A percentile compares a stretch with the other conserved stretches of the same genome.
Conservation (phyloP, 2,888 invertebrate species). For the Trypoxylon attenuatum region DNA sequence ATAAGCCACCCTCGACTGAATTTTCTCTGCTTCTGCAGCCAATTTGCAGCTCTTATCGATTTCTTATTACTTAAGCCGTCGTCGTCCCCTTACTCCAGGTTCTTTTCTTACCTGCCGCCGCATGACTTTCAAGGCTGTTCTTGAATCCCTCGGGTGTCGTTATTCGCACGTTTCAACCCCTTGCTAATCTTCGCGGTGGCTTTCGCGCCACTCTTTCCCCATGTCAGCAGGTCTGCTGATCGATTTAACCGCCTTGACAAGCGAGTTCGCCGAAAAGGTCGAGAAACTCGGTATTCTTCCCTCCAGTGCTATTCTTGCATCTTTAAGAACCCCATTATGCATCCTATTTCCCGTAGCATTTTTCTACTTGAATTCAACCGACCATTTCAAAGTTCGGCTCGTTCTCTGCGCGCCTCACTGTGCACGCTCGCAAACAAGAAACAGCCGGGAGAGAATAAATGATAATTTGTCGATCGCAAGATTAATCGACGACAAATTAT, state of each 20-base stretch:
- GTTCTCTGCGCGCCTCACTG: no score
- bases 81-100: slow-evolving; percentile 12
- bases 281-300: not conserved
- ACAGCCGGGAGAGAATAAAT: not conserved
- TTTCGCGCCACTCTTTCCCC: slow-evolving; percentile 22
- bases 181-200: slow-evolving; percentile 40
- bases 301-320: not conserved
- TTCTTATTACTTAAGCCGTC: slow-evolving; percentile 46
- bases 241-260: slow-evolving; percentile 16
- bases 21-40: slow-evolving; percentile 38
- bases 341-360: no score
- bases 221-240: slow-evolving; percentile 39
- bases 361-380: no score
- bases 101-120: slow-evolving; percentile 30
- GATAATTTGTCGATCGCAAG: not conserved
- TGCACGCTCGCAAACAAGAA: no score
- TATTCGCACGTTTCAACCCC: slow-evolving; percentile 41
- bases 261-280: slow-evolving; percentile 18
- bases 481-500: slow-evolving; percentile 19
- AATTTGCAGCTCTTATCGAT: slow-evolving; percentile 52
- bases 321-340: not conserved
- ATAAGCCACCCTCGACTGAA: slow-evolving; percentile 38
- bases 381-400: no score
- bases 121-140: slow-evolving; percentile 30
- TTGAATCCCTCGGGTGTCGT: slow-evolving; percentile 45